Percentiles rank a stretch among this genome's conserved stretches.
phyloP scores from a whole-genome alignment of 2,888 invertebrate species.

The Tenthredo notha region DNA sequence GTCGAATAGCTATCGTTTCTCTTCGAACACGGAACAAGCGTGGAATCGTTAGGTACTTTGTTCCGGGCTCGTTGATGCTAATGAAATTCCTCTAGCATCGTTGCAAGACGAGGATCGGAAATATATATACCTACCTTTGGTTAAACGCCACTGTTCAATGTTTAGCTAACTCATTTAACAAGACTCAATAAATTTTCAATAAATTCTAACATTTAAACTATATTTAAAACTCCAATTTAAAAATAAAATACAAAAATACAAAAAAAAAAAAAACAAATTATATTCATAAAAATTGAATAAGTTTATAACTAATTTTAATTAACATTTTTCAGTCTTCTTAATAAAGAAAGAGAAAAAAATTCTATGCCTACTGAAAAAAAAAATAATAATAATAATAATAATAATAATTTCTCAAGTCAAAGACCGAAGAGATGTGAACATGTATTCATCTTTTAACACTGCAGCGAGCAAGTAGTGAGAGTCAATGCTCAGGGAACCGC shows the following conservation, averaged over 20 bases:
- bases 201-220: not conserved
- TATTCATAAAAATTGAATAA: not conserved
- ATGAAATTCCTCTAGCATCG: conserved; percentile 73
- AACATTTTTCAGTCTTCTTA: no score
- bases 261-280: not conserved
- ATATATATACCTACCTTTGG: not conserved
- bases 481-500: conserved; percentile 16
- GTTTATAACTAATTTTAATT: not conserved
- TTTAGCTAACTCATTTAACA: not conserved
- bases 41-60: conserved; percentile 48
- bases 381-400: not conserved
- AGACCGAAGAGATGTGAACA: not conserved
- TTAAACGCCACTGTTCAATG: conserved; percentile 1
- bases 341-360: not conserved
- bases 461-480: conserved; percentile 15
- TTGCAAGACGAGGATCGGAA: conserved; percentile 54
- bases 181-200: not conserved
- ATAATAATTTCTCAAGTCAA: not conserved
- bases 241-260: no score
- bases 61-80: conserved; percentile 69
- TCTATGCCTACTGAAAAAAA: not conserved
- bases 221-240: no score
- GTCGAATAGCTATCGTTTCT: conserved; percentile 37
- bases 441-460: not conserved
- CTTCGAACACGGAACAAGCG: conserved; percentile 41